phyloP scores from a whole-genome alignment of 2,113 vertebrate species.

The Notechis scutatus region DNA sequence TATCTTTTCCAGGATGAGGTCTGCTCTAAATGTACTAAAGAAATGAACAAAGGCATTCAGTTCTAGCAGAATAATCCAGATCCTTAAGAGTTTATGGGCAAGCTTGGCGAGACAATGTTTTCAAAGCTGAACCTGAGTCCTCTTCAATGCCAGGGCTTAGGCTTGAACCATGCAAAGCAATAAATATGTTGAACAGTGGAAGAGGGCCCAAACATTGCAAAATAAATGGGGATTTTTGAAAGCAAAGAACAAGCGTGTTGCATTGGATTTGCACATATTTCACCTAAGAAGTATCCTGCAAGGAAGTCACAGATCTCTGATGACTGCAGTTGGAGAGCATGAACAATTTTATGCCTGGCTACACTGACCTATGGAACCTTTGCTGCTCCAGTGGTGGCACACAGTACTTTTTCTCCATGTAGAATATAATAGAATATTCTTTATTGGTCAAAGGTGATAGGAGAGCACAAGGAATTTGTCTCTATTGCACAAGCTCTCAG shows the following conservation, averaged over 20 bases:
- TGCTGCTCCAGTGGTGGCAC: neutral
- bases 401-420: neutral
- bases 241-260: rapidly evolving
- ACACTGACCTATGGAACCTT: neutral
- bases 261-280: neutral
- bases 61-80: neutral
- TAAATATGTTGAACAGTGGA: neutral
- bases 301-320: neutral
- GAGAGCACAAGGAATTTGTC: too few relatives aligned
- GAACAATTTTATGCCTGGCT: neutral
- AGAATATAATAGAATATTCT: neutral
- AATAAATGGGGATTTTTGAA: neutral
- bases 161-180: neutral
- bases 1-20: neutral
- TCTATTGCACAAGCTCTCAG: too few relatives aligned
- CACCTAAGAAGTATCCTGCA: neutral
- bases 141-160: neutral
- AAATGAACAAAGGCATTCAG: neutral
- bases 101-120: neutral
- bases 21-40: neutral
- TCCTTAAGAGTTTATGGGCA: neutral
- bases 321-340: neutral
- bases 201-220: neutral
- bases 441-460: neutral
- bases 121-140: neutral